phyloP scores from a whole-genome alignment of 2,797 vertebrate genomes.

The Lutjanus argentimaculatus region DNA sequence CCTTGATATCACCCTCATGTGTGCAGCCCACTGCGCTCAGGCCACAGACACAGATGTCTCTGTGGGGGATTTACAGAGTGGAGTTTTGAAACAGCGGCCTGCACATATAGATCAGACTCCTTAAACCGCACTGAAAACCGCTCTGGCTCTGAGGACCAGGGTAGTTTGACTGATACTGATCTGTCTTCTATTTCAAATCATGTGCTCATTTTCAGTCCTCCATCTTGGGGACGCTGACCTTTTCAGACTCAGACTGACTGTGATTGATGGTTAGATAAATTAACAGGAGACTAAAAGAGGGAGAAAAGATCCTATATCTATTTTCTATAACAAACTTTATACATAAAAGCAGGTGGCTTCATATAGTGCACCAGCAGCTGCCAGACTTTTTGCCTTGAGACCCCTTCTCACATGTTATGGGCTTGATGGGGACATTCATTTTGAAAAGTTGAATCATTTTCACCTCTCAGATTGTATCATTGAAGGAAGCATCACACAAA shows the following conservation, averaged over 20 bases:
- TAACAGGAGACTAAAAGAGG: not conserved
- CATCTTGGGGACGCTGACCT: too few relatives aligned
- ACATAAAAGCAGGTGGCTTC: not conserved
- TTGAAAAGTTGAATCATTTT: not conserved
- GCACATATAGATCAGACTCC: not conserved
- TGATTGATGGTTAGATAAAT: not conserved
- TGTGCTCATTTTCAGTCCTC: not conserved
- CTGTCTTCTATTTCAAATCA: not conserved
- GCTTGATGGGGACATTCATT: too few relatives aligned
- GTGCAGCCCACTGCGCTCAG: constrained; percentile 12
- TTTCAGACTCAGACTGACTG: not conserved
- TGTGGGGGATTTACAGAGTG: constrained; percentile 59
- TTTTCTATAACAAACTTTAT: not conserved
- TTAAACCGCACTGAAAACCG: not conserved
- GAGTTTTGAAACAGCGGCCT: constrained; percentile 2
- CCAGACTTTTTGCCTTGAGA: not conserved
- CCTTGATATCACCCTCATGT: not conserved
- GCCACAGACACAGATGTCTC: constrained; percentile 43
- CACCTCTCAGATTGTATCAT: not conserved
- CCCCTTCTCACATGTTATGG: not conserved
- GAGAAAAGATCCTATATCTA: not conserved
- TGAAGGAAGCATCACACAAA: not conserved
- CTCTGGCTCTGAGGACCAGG: not conserved
- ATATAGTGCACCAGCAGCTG: not conserved
- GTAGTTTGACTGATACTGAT: not conserved